Percentiles rank a stretch among this genome's conserved stretches.
Evolutionary conservation across 2,113 vertebrate genomes (phyloP).

Genomic region (Antechinus flavipes): DNA sequence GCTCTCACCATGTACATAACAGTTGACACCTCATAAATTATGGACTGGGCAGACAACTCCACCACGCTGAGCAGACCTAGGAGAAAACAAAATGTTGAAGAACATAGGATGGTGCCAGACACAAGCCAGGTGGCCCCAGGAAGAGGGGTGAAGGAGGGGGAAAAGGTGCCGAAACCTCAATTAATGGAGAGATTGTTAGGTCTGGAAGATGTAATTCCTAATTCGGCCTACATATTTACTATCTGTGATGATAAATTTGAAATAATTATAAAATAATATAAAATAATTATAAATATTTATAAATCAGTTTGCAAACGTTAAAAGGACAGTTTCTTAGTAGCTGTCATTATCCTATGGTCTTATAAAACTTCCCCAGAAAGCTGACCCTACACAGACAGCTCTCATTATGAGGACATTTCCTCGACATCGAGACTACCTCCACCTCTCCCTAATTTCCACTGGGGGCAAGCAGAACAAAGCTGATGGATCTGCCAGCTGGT

Average conservation of each 20-base stretch:
- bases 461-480: neutral
- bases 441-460: neutral
- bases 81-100: neutral
- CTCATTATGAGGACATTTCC: neutral
- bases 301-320: neutral
- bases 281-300: neutral
- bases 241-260: neutral
- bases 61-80: slow-evolving; percentile 88
- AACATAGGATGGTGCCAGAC: neutral
- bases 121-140: no score
- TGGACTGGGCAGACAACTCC: slow-evolving; percentile 90
- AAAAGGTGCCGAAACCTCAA: neutral
- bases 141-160: no score
- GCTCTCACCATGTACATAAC: slow-evolving; percentile 89
- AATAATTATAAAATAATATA: no score
- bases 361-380: neutral
- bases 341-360: neutral
- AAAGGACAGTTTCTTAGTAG: neutral
- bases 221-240: neutral
- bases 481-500: neutral
- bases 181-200: neutral
- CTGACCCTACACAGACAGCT: neutral
- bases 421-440: neutral
- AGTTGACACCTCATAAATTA: slow-evolving; percentile 88
- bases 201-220: neutral